Evolutionary conservation across 2,113 vertebrate species (phyloP), one percentile per base, ranked within the genome.

Genomic region (Carassius carassius): DNA sequence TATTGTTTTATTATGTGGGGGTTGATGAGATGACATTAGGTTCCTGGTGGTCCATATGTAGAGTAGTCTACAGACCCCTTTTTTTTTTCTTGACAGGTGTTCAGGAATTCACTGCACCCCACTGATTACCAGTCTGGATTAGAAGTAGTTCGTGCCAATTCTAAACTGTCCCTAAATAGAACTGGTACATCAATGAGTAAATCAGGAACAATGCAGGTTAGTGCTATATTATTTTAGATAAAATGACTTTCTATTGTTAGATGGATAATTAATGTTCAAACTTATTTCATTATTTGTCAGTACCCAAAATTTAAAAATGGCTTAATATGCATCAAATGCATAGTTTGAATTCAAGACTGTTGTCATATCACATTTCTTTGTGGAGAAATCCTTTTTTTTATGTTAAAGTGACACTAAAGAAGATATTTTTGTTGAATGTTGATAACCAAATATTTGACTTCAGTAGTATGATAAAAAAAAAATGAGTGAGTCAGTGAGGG

Each of bases 71-170:
- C 90, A 89, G 67, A 86, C 37, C 25, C 78, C 65, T 90, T 51
- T 51, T 82, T 6, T 88, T 90, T 87, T 91, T 92, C 82, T 94
- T 86, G 91, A 90, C 92, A 99, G 97, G 94, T 98, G 89, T 99
- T 98, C 93, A 94, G 97, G 93, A 98, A 95, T 89, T 93, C 93
- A 1, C 94, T 98, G 88, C 96, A 96, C 90, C 96, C 96, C 85
- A 94, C 94, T 87, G 96, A 98, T 89, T 96, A 95, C 86, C 93
- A 96, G 65, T 95, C 97, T 90, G 96, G 96, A 81, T 94, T 98
- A 93, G 97, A 98, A 83, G 96, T 98, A 86, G 96, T 98, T 72
- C 95, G 95, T 91, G 96, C 97, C 89, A 97, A 98, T 94, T 98
- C 97, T 19, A 96, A 95, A 93, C 95, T 94, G 0, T 96, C 97